Base-by-base conservation (phyloP, 2,113 vertebrate species). In the Gavia stellata region DNA sequence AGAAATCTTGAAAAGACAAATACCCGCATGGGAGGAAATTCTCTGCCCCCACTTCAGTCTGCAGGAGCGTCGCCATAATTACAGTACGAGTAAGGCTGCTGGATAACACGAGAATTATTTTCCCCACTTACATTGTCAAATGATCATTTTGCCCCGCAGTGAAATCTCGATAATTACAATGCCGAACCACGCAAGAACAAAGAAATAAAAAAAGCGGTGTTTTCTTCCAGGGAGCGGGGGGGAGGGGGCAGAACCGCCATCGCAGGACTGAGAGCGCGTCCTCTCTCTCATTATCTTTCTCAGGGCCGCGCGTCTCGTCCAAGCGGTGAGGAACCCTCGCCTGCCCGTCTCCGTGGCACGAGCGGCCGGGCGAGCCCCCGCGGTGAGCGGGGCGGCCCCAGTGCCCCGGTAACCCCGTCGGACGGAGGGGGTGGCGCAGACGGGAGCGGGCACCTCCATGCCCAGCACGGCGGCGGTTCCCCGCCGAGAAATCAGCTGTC, bases 121-220 rank as follows among this genome's bases (percentile, higher is more conserved):
- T 87, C 95, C 96, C 84, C 94, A 62, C 95, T 96, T 92, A 94
- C 84, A 19, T 70, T 95, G 97, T 96, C 96, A 92, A 97, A 85
- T 91, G 94, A 89, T 96, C 94, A 38, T 92, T 95, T 95, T 92
- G 94, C 95, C 96, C 95, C 97, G 94, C 96, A 94, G 95, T 91
- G 89, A 95, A 90, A 95, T 94, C 92, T 95, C 95, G 97, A 86
- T 97, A 97, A 97, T 97, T 96, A 95, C 89, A 84, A 95, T 33
- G 88, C 95, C 7, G 45, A 97, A 82, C 89, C 62, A 33, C 5
- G 81, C 67, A 95, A 92, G 91, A 97, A 96, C 94, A 96, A 97
- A 97, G 94, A 96, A 90, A 95, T 63, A 68, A 86, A 81, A 84
- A 77, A 89, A 59, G 68, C 77, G 6, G 81, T 63, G 86, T 91